Evolutionary conservation across 2,113 vertebrate genomes (phyloP).

Genomic region (Oryzias curvinotus): DNA sequence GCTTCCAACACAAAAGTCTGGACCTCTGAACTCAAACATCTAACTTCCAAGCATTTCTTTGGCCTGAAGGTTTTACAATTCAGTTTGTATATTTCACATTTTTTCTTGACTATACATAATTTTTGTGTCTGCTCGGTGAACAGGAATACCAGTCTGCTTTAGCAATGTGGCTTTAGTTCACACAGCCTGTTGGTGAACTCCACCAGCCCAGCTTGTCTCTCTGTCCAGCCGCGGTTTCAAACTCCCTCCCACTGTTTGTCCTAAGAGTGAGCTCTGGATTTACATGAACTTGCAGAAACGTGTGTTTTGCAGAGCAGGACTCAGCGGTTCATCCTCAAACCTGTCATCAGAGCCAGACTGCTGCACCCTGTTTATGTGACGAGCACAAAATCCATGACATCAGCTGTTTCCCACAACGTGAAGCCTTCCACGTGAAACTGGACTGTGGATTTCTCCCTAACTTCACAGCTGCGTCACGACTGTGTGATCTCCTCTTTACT

Average conservation of each 20-base stretch:
- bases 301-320: constrained; percentile 32
- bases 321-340: constrained; percentile 31
- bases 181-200: neutral
- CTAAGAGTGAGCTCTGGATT: constrained; percentile 15
- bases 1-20: too few species aligned
- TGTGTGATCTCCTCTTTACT: constrained; percentile 23
- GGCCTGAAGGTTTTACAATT: too few species aligned
- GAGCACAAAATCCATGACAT: constrained; percentile 18
- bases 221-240: constrained; percentile 13
- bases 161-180: too few species aligned
- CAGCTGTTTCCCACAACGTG: constrained; percentile 7
- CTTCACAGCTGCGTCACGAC: neutral
- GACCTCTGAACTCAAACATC: too few species aligned
- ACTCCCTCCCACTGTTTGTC: constrained; percentile 5
- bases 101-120: too few species aligned
- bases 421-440: constrained; percentile 1
- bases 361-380: constrained; percentile 19
- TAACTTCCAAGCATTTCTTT: too few species aligned
- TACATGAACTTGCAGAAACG: constrained; percentile 22
- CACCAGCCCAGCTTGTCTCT: neutral
- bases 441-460: neutral
- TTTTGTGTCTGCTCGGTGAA: too few species aligned
- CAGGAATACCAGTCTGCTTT: too few species aligned
- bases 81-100: too few species aligned
- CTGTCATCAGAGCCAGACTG: constrained; percentile 34